A percentile compares a stretch with the other conserved stretches of the same genome.
phyloP scores from a whole-genome alignment of 2,797 vertebrate genomes.

The Sylvia borin region DNA sequence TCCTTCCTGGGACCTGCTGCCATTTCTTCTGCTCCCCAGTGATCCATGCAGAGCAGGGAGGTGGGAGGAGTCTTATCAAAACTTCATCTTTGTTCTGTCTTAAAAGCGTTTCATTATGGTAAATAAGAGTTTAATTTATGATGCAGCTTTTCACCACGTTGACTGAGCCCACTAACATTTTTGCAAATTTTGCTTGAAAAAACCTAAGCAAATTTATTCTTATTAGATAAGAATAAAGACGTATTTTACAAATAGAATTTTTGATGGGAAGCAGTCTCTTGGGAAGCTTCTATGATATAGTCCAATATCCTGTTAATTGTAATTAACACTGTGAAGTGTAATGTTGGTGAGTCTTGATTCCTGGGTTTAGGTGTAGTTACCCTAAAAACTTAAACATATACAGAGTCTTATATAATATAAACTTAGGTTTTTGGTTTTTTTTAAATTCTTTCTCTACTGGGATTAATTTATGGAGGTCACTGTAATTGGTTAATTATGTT shows the following conservation, averaged over 20 bases:
- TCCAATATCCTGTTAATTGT: background rate
- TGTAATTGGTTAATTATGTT: background rate
- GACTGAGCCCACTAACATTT: background rate
- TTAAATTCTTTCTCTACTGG: background rate
- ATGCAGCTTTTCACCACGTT: background rate
- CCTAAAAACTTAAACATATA: background rate
- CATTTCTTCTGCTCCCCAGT: background rate
- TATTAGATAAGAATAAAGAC: background rate
- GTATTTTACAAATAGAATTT: background rate
- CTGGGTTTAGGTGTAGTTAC: background rate
- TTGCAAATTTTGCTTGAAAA: background rate
- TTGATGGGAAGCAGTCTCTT: background rate
- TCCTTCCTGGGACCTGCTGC: background rate
- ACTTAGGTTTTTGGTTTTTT: background rate
- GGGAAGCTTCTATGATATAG: background rate
- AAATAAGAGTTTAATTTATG: background rate
- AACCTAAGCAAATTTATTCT: background rate
- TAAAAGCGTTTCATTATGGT: background rate
- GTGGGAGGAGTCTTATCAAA: background rate
- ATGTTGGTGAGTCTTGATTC: background rate
- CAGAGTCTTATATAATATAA: background rate
- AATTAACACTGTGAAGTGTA: background rate
- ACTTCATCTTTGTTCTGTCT: background rate
- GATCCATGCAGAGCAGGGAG: background rate
- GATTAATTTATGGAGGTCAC: background rate